A percentile compares a stretch with the other conserved stretches of the same genome.
Conservation (phyloP, 2,797 vertebrate species). For the Ficedula albicollis region DNA sequence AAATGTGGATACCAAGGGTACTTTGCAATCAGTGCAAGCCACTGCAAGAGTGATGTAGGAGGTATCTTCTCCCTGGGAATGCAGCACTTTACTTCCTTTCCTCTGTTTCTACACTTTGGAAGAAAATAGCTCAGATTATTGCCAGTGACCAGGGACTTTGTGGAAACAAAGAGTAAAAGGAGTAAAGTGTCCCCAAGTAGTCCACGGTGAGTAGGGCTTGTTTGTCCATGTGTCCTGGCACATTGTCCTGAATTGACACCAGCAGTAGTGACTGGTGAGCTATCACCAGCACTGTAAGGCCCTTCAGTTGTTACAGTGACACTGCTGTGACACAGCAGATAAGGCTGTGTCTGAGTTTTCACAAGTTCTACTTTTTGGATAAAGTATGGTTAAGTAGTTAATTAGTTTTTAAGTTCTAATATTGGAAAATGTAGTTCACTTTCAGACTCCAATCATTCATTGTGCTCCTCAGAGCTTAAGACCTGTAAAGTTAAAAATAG, state of each 20-base stretch:
- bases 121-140: neutral
- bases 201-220: neutral
- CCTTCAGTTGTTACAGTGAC: neutral
- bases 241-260: neutral
- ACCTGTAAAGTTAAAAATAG: constrained; percentile 23
- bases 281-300: neutral
- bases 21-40: neutral
- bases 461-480: constrained; percentile 7
- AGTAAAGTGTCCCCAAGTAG: neutral
- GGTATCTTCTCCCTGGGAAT: neutral
- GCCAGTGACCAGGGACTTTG: neutral
- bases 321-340: neutral
- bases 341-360: neutral
- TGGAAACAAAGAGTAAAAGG: neutral
- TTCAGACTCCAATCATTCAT: neutral
- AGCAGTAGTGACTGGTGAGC: neutral
- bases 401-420: constrained; percentile 53
- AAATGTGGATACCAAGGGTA: neutral
- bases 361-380: neutral
- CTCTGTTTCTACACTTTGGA: neutral
- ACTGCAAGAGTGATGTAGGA: neutral
- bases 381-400: neutral
- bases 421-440: constrained; percentile 24
- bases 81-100: neutral
- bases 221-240: neutral